phyloP scores from a whole-genome alignment of 2,113 vertebrate genomes.

The Potamarius usumacintae region DNA sequence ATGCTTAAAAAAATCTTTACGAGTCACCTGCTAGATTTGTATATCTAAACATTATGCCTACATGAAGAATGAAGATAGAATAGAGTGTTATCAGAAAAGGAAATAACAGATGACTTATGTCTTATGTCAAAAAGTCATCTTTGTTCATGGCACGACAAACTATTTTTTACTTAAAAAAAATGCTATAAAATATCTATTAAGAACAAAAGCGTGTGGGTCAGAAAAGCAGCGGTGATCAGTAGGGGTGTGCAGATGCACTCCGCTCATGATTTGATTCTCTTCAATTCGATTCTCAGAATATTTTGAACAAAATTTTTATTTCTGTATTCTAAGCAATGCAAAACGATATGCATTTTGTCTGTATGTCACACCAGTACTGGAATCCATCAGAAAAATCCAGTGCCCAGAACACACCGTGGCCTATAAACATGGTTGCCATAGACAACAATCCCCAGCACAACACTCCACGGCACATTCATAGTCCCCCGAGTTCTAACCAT shows the following conservation, averaged over 20 bases:
- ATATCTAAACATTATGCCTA: neutral
- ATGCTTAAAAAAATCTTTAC: neutral
- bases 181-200: neutral
- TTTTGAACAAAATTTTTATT: no score
- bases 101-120: neutral
- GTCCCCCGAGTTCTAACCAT: neutral
- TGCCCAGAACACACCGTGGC: no score
- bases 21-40: neutral
- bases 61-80: neutral
- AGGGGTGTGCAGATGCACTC: neutral
- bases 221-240: neutral
- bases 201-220: neutral
- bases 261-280: neutral
- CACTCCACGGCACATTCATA: no score
- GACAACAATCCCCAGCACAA: no score
- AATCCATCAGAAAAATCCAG: no score
- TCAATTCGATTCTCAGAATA: neutral
- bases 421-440: no score
- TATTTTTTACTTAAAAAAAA: no score
- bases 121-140: no score
- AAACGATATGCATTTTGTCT: no score
- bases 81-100: neutral
- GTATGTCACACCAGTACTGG: no score
- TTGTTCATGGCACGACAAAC: no score
- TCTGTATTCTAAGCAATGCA: no score